These are phyloP conservation scores for Gobionotothen gibberifrons DNA, from an alignment of 2,797 vertebrate genomes.

Conservation along the genomic window DNA sequence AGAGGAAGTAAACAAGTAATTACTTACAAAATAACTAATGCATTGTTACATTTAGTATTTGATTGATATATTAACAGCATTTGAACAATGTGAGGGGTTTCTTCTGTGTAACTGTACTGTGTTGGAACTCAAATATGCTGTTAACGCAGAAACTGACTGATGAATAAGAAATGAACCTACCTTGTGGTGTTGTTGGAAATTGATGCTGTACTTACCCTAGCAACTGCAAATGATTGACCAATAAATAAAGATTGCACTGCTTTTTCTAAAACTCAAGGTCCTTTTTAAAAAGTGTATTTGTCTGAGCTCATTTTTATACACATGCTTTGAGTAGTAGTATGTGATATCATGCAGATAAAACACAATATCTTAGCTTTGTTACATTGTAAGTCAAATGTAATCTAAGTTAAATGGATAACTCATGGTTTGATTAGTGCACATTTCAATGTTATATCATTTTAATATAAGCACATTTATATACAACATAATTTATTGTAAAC, in stretches of 20 bases:
- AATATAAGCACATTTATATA: not conserved
- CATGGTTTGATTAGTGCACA: not conserved
- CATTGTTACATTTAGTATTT: not conserved
- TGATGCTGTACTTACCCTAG: conserved; percentile 21
- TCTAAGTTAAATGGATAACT: too few species aligned
- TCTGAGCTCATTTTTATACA: too few species aligned
- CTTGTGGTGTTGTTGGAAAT: not conserved
- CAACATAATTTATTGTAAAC: not conserved
- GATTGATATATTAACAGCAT: conserved; percentile 9
- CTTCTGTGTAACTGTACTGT: not conserved
- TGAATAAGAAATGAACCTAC: not conserved
- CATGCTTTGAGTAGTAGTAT: not conserved
- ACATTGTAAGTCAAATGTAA: too few species aligned
- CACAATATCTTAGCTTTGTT: too few species aligned
- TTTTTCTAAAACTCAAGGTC: not conserved
- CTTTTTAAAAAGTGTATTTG: too few species aligned
- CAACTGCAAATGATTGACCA: conserved; percentile 39
- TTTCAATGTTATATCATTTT: not conserved
- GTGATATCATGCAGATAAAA: not conserved
- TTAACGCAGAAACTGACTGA: not conserved
- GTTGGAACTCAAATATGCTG: conserved; percentile 14
- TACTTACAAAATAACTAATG: not conserved
- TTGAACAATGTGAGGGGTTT: not conserved
- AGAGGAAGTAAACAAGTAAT: not conserved
- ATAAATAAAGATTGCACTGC: conserved; percentile 50